phyloP scores from a whole-genome alignment of 2,113 vertebrate species.

The Sander lucioperca region DNA sequence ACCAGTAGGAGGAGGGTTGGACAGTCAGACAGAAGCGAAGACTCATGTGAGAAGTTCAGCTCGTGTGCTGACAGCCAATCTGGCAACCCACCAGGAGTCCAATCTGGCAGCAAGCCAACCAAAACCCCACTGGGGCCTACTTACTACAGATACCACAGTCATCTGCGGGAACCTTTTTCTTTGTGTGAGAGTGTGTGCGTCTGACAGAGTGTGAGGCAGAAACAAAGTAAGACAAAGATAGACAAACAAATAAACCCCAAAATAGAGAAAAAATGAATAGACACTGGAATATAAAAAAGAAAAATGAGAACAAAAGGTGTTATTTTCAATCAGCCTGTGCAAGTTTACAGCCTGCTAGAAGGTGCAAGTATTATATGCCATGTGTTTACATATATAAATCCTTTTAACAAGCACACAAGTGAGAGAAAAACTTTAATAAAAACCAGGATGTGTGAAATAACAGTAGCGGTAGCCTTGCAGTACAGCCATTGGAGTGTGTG shows the following conservation, averaged over 20 bases:
- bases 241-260: background rate
- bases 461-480: conserved; percentile 60
- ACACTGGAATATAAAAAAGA: background rate
- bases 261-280: background rate
- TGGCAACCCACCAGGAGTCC: conserved; percentile 64
- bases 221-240: background rate
- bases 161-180: conserved; percentile 5
- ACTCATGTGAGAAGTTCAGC: conserved; percentile 44
- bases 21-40: conserved; percentile 23
- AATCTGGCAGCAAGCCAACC: conserved; percentile 60
- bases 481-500: conserved; percentile 18
- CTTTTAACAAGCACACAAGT: conserved; percentile 67
- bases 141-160: conserved; percentile 56
- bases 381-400: conserved; percentile 69
- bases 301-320: conserved; percentile 2
- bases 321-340: conserved; percentile 30
- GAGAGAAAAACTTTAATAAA: conserved; percentile 72
- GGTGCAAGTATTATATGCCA: conserved; percentile 58
- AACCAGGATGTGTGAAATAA: conserved; percentile 71
- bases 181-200: background rate
- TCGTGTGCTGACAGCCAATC: conserved; percentile 66
- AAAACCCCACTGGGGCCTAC: conserved; percentile 56
- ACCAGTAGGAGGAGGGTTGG: conserved; percentile 15
- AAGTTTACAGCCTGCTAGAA: conserved; percentile 42
- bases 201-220: background rate